phyloP scores from a whole-genome alignment of 2,113 vertebrate species.

The Dipodomys merriami region DNA sequence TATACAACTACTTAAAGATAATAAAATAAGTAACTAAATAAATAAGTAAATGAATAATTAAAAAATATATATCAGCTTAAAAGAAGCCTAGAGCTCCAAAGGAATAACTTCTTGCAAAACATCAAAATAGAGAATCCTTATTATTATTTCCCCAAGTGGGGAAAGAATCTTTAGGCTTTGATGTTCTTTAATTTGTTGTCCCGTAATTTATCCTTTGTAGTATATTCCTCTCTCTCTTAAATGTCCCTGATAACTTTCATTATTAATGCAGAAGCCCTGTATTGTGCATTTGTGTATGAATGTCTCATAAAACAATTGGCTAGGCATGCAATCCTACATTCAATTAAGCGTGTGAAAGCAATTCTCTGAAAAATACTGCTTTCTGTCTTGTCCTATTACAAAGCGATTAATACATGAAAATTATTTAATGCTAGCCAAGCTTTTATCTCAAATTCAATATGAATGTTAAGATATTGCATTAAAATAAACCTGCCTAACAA shows the following conservation, averaged over 20 bases:
- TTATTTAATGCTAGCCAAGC: not conserved
- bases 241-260: slow-evolving; percentile 15
- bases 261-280: not conserved
- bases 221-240: not conserved
- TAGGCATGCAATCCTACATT: not conserved
- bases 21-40: too few species aligned
- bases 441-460: not conserved
- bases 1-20: too few species aligned
- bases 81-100: slow-evolving; percentile 60
- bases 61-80: not conserved
- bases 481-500: not conserved
- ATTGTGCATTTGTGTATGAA: not conserved
- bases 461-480: slow-evolving; percentile 24
- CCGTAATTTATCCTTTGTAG: slow-evolving; percentile 42
- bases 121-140: not conserved
- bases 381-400: slow-evolving; percentile 31
- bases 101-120: slow-evolving; percentile 28
- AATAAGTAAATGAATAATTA: too few species aligned
- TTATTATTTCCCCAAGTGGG: too few species aligned
- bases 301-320: not conserved
- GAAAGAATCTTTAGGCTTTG: slow-evolving; percentile 24
- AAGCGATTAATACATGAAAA: not conserved
- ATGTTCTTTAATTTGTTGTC: not conserved
- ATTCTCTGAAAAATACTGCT: not conserved
- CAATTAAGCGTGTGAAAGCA: slow-evolving; percentile 12